Conservation (phyloP, 2,888 invertebrate species). For the Axea sp. region DNA sequence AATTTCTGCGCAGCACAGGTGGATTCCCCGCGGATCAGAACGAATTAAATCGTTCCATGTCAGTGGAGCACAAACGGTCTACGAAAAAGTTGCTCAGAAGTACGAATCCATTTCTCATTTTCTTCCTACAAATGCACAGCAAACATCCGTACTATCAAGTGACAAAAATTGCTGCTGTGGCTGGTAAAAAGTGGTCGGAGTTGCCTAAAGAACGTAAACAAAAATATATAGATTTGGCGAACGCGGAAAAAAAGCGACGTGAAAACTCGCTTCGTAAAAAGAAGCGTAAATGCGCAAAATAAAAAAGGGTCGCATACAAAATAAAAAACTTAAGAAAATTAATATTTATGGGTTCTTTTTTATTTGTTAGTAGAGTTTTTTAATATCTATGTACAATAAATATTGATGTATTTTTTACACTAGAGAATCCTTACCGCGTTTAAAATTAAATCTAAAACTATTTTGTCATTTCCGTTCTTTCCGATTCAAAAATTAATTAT, state of each 20-base stretch:
- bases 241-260: conserved; percentile 72
- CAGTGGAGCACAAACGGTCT: neutral
- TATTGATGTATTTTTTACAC: conserved; percentile 79
- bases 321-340: conserved; percentile 23
- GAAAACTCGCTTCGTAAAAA: conserved; percentile 63
- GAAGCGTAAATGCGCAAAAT: conserved; percentile 28
- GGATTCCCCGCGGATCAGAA: conserved; percentile 35
- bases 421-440: conserved; percentile 69
- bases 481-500: conserved; percentile 72
- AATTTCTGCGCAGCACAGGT: conserved; percentile 69
- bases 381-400: conserved; percentile 80
- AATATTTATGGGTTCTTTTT: conserved; percentile 76
- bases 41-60: conserved; percentile 24
- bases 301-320: conserved; percentile 15
- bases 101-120: conserved; percentile 75
- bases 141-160: conserved; percentile 69
- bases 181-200: conserved; percentile 73
- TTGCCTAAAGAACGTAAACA: conserved; percentile 71
- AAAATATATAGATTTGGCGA: conserved; percentile 74
- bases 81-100: conserved; percentile 48
- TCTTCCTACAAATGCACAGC: conserved; percentile 70
- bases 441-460: conserved; percentile 75
- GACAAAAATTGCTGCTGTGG: conserved; percentile 71
- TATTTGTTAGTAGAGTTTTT: conserved; percentile 79
- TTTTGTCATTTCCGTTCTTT: conserved; percentile 68